Percentiles rank a stretch among this genome's conserved stretches.
Conservation (phyloP, 1,140 invertebrate species). For the Aphelenchoides fujianensis region DNA sequence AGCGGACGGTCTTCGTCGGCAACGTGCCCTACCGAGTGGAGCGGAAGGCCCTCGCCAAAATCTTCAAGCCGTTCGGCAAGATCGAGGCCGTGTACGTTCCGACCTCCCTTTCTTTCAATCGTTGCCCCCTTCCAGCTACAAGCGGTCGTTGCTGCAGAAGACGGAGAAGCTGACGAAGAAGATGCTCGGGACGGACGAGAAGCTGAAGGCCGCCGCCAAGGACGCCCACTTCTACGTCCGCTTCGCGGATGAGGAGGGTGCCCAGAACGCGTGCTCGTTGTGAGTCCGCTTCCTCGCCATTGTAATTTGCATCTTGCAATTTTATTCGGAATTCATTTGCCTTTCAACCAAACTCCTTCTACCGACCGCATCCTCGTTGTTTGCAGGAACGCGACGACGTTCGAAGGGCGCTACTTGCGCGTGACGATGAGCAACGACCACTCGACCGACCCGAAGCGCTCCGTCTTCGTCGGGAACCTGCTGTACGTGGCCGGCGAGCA, state of each 20-base stretch:
- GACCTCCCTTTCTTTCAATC: no score
- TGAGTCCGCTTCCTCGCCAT: no score
- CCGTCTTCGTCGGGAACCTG: constrained; percentile 18
- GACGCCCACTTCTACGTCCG: constrained; percentile 11
- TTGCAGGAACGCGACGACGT: background rate
- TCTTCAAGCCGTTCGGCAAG: constrained; percentile 14
- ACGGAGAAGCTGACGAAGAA: constrained; percentile 17
- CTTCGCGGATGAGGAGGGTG: constrained; percentile 7
- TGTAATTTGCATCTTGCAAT: no score
- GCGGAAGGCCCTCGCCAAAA: background rate
- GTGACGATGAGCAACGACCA: background rate
- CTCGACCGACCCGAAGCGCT: background rate
- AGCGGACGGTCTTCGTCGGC: constrained; percentile 15
- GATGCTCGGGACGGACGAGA: constrained; percentile 6
- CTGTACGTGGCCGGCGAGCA: background rate
- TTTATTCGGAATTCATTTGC: no score
- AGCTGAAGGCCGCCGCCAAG: background rate
- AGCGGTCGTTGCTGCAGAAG: constrained; percentile 7
- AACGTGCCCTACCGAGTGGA: background rate
- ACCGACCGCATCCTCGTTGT: no score
- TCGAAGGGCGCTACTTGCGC: background rate
- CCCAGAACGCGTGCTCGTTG: background rate
- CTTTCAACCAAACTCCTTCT: no score
- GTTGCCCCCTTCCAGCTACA: no score
- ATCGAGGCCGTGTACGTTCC: no score